Evolutionary conservation across 2,797 vertebrate genomes (phyloP), one percentile per base, ranked within the genome.

Genomic region (Crenuchus spilurus): DNA sequence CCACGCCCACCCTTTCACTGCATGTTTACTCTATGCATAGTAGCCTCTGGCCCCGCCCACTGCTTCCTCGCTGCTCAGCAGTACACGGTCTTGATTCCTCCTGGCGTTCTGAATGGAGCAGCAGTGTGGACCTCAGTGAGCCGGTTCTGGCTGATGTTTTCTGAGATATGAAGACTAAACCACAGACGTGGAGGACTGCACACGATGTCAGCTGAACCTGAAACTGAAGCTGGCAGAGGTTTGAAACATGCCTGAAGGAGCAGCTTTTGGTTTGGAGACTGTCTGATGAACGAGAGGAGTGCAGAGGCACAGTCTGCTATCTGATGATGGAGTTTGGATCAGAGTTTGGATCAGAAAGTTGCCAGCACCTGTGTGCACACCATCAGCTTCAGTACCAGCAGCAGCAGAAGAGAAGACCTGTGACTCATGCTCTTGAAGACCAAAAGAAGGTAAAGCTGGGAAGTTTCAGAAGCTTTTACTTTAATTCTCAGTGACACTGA

Each of bases 401-500:
- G 14, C 70, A 73, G 7, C 68, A 73, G 52, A 73, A 61, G 75
- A 77, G 61, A 39, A 48, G 54, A 16, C 62, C 74, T 11, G 64
- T 75, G 8, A 37, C 60, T 16, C 77, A 77, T 18, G 75, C 64
- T 10, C 52, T 70, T 4, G 71, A 79, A 18, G 74, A 81, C n/a
- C 79, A 83, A 55, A 79, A 77, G 66, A 77, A 79, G 58, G 79
- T 81, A 73, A n/a, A n/a, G n/a, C n/a, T n/a, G n/a, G n/a, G n/a
- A n/a, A n/a, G n/a, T n/a, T n/a, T n/a, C n/a, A n/a, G n/a, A n/a
- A n/a, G n/a, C n/a, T n/a, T n/a, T n/a, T n/a, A n/a, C n/a, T n/a
- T n/a, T n/a, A n/a, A n/a, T n/a, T n/a, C n/a, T n/a, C n/a, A n/a
- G n/a, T n/a, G n/a, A n/a, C n/a, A n/a, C n/a, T n/a, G n/a, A n/a